Evolutionary conservation across 2,797 vertebrate species (phyloP).

Genomic region (Microchirus variegatus): DNA sequence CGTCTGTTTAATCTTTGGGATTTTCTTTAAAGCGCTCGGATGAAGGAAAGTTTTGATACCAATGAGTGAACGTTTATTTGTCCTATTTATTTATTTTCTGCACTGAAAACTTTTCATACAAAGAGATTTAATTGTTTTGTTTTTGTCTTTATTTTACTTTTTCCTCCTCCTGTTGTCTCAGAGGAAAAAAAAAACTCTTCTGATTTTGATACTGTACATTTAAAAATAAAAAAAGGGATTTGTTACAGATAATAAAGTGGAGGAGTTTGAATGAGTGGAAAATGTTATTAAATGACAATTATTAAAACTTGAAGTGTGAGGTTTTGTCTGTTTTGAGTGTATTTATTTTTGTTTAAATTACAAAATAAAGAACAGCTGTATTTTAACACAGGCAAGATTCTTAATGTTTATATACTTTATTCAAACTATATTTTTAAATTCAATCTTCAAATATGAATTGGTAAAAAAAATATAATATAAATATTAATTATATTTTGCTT

Average conservation of each 20-base stretch:
- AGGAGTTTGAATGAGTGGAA: constrained; percentile 34
- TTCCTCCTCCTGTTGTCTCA: not conserved
- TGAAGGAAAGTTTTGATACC: constrained; percentile 14
- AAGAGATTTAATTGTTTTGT: constrained; percentile 20
- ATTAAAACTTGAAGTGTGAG: constrained; percentile 54
- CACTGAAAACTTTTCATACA: constrained; percentile 45
- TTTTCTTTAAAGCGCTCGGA: not conserved
- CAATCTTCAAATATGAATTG: no score
- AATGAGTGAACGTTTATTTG: constrained; percentile 7
- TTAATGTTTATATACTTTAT: no score
- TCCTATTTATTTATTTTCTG: constrained; percentile 59
- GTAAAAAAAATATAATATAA: no score
- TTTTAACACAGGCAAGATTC: no score
- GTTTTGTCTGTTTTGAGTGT: not conserved
- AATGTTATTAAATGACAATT: constrained; percentile 20
- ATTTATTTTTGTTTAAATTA: no score
- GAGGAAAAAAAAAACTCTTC: constrained; percentile 11
- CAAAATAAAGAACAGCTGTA: no score
- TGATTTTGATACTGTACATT: constrained; percentile 49
- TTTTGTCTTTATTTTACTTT: not conserved
- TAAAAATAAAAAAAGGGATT: constrained; percentile 17
- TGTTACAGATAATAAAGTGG: constrained; percentile 30
- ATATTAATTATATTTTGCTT: no score
- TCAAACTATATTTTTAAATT: no score
- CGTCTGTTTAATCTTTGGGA: no score